Percentiles rank a stretch among this genome's conserved stretches.
Conservation (phyloP, 2,797 vertebrate species). For the Stomatorhinus walkeri region DNA sequence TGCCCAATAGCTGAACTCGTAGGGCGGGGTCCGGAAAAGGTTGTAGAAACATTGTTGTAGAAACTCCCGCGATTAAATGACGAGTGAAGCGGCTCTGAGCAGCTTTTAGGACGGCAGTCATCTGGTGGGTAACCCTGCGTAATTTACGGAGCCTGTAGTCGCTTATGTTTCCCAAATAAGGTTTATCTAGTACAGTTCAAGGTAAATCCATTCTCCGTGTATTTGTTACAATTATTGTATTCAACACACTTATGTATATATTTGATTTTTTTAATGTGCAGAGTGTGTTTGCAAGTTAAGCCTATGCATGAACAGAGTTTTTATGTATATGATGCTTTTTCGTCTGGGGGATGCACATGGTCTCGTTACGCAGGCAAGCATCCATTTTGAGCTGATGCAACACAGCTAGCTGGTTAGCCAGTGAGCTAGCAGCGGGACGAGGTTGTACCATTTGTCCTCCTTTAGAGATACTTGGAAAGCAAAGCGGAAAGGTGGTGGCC, state of each 20-base stretch:
- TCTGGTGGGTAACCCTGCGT: background rate
- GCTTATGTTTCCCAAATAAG: background rate
- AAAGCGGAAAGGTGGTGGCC: background rate
- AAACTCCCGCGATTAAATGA: background rate
- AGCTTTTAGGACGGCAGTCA: background rate
- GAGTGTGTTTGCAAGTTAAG: background rate
- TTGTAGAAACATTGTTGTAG: background rate
- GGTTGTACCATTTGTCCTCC: background rate
- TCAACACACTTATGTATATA: background rate
- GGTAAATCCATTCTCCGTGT: background rate
- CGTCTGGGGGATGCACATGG: background rate
- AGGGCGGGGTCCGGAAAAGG: background rate
- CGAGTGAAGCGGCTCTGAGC: background rate
- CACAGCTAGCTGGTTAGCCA: background rate
- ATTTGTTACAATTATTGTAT: background rate
- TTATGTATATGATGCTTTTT: background rate
- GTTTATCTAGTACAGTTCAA: background rate
- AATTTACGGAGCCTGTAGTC: background rate
- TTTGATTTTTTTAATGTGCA: background rate
- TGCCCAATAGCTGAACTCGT: background rate
- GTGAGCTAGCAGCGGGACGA: background rate
- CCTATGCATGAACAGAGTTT: background rate
- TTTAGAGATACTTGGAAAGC: background rate
- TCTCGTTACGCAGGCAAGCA: background rate
- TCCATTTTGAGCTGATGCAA: conserved; percentile 10